phyloP scores from a whole-genome alignment of 2,113 vertebrate species.

The Sisor rabdophorus region DNA sequence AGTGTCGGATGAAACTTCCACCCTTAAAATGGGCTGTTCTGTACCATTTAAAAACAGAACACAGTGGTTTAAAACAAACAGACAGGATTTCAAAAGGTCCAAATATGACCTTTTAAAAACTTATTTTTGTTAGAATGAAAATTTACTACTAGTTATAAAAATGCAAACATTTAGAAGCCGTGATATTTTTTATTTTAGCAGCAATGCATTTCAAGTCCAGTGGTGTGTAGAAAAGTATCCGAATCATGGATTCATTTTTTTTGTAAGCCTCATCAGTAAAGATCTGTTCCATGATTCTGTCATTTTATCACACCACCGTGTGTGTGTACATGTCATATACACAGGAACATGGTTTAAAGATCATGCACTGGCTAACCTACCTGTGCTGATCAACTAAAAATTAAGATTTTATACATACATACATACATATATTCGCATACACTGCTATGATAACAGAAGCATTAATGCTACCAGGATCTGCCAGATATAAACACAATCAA shows the following conservation, averaged over 20 bases:
- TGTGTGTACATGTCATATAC: background rate
- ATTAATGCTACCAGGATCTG: background rate
- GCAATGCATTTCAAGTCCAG: slow-evolving; percentile 11
- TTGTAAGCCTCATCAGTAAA: background rate
- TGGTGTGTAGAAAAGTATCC: background rate
- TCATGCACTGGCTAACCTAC: slow-evolving; percentile 26
- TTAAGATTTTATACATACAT: background rate
- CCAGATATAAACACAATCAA: background rate
- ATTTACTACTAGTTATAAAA: background rate
- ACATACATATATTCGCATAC: slow-evolving; percentile 23
- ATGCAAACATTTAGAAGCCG: slow-evolving; percentile 1
- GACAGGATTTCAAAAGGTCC: slow-evolving; percentile 11
- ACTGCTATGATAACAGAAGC: slow-evolving; percentile 33
- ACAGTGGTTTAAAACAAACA: slow-evolving; percentile 23
- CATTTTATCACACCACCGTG: slow-evolving; percentile 1
- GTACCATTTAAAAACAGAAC: slow-evolving; percentile 27
- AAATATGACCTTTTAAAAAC: background rate
- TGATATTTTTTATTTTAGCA: background rate
- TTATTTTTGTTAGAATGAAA: background rate
- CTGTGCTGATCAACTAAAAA: background rate
- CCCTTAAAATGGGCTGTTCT: slow-evolving; percentile 1
- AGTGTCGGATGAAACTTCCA: slow-evolving; percentile 11
- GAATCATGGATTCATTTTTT: background rate
- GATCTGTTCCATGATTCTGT: background rate
- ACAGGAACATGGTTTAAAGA: background rate